These are phyloP conservation scores for Neotragus moschatus DNA, from an alignment of 2,113 vertebrate genomes.

Conservation along the genomic window DNA sequence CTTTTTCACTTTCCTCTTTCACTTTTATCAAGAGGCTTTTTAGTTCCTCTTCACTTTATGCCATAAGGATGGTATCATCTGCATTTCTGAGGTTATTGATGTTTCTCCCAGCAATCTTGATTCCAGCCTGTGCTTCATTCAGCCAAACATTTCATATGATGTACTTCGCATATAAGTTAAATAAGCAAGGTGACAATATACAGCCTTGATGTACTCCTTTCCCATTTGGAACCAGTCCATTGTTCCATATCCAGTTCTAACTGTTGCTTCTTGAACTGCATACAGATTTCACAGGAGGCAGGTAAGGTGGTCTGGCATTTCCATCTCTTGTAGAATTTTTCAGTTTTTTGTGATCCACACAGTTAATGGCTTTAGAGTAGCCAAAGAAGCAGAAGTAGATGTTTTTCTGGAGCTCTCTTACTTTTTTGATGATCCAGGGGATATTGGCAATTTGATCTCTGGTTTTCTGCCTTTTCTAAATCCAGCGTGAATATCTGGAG, in stretches of 20 bases:
- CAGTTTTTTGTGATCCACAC: background rate
- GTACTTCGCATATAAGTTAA: background rate
- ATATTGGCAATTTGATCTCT: background rate
- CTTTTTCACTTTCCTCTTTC: background rate
- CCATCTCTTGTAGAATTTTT: background rate
- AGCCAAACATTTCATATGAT: fast-evolving
- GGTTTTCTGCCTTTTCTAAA: background rate
- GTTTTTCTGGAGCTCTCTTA: background rate
- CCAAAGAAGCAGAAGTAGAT: background rate
- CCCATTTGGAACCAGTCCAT: background rate
- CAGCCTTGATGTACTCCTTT: background rate
- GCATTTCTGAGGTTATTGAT: background rate
- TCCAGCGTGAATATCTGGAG: background rate
- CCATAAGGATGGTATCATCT: background rate
- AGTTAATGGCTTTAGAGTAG: background rate
- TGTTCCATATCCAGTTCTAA: background rate
- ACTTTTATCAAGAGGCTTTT: background rate
- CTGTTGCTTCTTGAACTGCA: background rate
- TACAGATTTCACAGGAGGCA: background rate
- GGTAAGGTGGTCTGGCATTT: background rate
- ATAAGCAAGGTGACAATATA: background rate
- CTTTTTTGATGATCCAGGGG: background rate
- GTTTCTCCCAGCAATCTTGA: background rate
- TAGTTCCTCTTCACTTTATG: background rate
- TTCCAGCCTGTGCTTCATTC: background rate